Evolutionary conservation across 2,888 invertebrate genomes (phyloP), one percentile per base, ranked within the genome.

Genomic region (Ormyrus thymus): DNA sequence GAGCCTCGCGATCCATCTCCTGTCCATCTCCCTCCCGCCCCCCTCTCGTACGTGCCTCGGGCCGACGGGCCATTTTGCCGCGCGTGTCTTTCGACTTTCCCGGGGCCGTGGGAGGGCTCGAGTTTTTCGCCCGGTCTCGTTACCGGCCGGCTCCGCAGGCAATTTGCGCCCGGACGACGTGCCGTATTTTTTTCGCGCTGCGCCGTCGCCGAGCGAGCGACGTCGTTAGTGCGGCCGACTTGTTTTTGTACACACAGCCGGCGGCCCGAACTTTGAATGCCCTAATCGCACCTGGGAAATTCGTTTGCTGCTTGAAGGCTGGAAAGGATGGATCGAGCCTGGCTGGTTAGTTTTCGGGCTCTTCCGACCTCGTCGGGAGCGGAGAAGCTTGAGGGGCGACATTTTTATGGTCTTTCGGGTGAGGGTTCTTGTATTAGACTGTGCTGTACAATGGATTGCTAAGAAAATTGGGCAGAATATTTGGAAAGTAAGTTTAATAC

Each of bases 1-100:
- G 82, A 81, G 81, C 83, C 83, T 82, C 82, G 81, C 82, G 77
- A 82, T 77, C 76, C 80, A 81, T 82, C 81, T 81, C 78, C 78
- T 78, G 79, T 79, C 76, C 72, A 58, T n/a, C 43, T 29, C 58
- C 6, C 11, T 58, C 59, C 50, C 48, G 1, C 29, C 13, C 29
- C 46, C 46, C 45, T 46, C 46, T 46, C 29, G 43, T 46, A 10
- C 55, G 56, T 13, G 43, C 43, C 74, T 29, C 13, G 11, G 61
- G 53, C 51, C 46, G 59, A 65, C 61, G 48, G 55, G 59, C 59
- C 59, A 77, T 66, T 77, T 77, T 77, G 53, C 65, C 59, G 48
- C 53, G 10, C 55, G 51, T 61, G 51, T 61, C 65, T 64, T 58
- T 61, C 46, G 48, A 29, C 29, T 29, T 29, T 29, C 4, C 29